These are phyloP conservation scores for Trachelus stipa DNA, from an alignment of 2,888 invertebrate genomes.

Conservation along the genomic window DNA sequence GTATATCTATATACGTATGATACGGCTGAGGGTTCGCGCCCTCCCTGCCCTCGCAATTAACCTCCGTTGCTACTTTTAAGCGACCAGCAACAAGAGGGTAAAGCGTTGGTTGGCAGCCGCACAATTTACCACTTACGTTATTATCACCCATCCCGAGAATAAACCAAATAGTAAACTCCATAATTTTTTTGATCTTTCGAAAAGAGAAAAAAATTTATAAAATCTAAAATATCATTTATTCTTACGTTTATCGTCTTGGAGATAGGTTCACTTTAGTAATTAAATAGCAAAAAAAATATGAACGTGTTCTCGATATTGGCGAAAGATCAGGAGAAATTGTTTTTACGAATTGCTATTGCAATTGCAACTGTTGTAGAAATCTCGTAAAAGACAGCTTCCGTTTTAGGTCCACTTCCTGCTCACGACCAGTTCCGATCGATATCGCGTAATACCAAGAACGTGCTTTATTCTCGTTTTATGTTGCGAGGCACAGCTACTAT, in stretches of 20 bases:
- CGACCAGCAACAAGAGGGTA: slow-evolving; percentile 21
- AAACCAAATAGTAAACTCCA: not conserved
- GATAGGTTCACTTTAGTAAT: not conserved
- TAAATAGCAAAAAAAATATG: not conserved
- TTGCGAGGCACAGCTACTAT: not conserved
- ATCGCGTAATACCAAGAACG: not conserved
- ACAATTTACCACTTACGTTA: slow-evolving; percentile 31
- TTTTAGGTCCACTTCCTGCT: not conserved
- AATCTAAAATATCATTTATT: not conserved
- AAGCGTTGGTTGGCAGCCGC: slow-evolving; percentile 24
- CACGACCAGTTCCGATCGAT: not conserved
- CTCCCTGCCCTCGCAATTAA: slow-evolving; percentile 40
- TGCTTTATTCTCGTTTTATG: not conserved
- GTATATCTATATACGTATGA: slow-evolving; percentile 13
- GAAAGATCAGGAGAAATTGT: not conserved
- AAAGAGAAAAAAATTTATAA: not conserved
- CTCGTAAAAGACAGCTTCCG: not conserved
- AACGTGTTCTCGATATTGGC: not conserved
- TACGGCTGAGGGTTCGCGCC: slow-evolving; percentile 26
- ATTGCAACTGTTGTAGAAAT: not conserved
- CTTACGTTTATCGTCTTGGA: too few relatives aligned
- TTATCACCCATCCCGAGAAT: slow-evolving; percentile 21
- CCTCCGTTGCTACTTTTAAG: slow-evolving; percentile 36
- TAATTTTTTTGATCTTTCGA: not conserved
- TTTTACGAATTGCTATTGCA: not conserved